Evolutionary conservation across 2,797 vertebrate genomes (phyloP).

Genomic region (Sebastes itinus): DNA sequence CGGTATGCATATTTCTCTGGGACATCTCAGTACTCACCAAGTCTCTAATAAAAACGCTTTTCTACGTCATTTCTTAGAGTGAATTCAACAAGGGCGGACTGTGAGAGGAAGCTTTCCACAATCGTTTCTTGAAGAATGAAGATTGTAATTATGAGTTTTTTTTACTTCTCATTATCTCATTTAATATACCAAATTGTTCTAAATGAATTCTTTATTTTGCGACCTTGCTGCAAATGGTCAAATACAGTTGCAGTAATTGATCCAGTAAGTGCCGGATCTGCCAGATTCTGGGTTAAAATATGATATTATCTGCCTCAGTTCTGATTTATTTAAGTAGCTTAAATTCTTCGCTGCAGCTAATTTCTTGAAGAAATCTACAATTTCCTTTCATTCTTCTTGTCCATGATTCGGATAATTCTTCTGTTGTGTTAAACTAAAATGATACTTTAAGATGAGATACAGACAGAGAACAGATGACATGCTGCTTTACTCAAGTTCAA

Average conservation of each 20-base stretch:
- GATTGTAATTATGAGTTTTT: neutral
- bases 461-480: neutral
- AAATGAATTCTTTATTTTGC: neutral
- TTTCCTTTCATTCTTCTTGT: neutral
- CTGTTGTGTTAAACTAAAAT: neutral
- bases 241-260: neutral
- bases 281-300: neutral
- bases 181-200: neutral
- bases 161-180: neutral
- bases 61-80: neutral
- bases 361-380: neutral
- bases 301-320: neutral
- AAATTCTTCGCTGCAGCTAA: neutral
- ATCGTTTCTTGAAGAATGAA: neutral
- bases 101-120: neutral
- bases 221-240: neutral
- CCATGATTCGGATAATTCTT: neutral
- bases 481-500: constrained; percentile 7
- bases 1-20: constrained; percentile 12
- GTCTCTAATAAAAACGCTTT: constrained; percentile 5
- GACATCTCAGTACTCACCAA: constrained; percentile 8
- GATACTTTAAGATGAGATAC: neutral
- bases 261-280: too few species aligned
- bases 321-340: neutral
- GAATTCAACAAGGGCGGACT: neutral